A percentile compares a stretch with the other conserved stretches of the same genome.
Conservation (phyloP, 2,888 invertebrate species). For the Leptopilina syphax region DNA sequence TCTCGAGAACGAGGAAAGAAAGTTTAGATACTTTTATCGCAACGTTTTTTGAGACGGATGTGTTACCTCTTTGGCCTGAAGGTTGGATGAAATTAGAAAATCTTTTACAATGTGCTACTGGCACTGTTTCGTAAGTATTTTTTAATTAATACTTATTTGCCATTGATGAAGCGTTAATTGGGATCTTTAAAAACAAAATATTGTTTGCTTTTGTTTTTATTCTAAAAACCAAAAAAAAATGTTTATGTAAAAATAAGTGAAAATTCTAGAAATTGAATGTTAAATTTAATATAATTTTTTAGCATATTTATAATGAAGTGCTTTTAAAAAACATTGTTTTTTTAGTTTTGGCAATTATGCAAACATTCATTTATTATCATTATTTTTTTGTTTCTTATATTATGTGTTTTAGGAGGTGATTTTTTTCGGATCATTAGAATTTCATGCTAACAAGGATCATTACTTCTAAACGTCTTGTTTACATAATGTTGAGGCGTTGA, state of each 20-base stretch:
- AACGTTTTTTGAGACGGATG: slow-evolving; percentile 79
- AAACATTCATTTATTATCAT: slow-evolving; percentile 39
- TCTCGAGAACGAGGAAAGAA: slow-evolving; percentile 76
- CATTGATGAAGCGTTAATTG: background rate
- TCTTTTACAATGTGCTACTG: slow-evolving; percentile 78
- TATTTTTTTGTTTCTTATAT: slow-evolving; percentile 48
- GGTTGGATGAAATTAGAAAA: slow-evolving; percentile 83
- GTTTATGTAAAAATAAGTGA: too few species aligned
- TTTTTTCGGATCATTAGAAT: slow-evolving; percentile 60
- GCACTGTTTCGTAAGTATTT: slow-evolving; percentile 63
- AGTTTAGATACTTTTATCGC: slow-evolving; percentile 78
- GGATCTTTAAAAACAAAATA: background rate
- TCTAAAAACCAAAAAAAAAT: too few species aligned
- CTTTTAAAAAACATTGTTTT: background rate
- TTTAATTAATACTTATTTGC: slow-evolving; percentile 14
- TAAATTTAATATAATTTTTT: too few species aligned
- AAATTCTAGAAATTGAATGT: too few species aligned
- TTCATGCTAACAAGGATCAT: slow-evolving; percentile 39
- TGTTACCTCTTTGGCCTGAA: slow-evolving; percentile 83
- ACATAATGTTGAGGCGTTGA: slow-evolving; percentile 6
- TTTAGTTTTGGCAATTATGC: slow-evolving; percentile 32
- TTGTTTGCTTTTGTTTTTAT: too few species aligned
- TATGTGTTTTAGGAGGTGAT: slow-evolving; percentile 68
- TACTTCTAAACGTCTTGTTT: slow-evolving; percentile 30
- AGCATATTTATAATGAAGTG: too few species aligned